phyloP scores from a whole-genome alignment of 2,797 vertebrate species.

The Paguma larvata region DNA sequence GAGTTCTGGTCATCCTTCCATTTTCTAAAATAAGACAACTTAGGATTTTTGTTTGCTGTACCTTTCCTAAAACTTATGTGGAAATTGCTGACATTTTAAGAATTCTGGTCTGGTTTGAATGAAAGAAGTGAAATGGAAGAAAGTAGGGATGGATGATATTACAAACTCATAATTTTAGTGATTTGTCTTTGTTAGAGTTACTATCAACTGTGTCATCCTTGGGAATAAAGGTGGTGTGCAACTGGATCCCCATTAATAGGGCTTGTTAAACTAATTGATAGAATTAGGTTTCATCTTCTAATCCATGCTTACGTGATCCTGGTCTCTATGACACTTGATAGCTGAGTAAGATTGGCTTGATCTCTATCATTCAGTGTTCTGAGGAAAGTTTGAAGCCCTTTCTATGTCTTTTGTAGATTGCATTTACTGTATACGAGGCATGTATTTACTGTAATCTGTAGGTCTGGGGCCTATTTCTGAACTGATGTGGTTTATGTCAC shows the following conservation, averaged over 20 bases:
- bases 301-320: background rate
- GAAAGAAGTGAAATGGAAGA: background rate
- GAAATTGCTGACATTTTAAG: background rate
- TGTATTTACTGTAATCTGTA: background rate
- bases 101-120: constrained; percentile 40
- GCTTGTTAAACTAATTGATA: background rate
- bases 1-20: background rate
- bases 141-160: background rate
- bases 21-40: constrained; percentile 11
- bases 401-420: background rate
- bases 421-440: background rate
- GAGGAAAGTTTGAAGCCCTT: constrained; percentile 23
- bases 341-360: background rate
- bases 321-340: background rate
- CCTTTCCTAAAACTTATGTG: background rate
- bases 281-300: background rate
- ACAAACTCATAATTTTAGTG: background rate
- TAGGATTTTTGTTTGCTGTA: constrained; percentile 16
- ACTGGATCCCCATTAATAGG: background rate
- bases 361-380: background rate
- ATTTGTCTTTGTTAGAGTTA: constrained; percentile 5
- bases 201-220: background rate
- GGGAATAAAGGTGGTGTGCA: background rate
- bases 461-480: background rate
- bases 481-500: background rate